These are phyloP conservation scores for Sphinx pinastri DNA, from an alignment of 2,888 invertebrate species.

Conservation along the genomic window DNA sequence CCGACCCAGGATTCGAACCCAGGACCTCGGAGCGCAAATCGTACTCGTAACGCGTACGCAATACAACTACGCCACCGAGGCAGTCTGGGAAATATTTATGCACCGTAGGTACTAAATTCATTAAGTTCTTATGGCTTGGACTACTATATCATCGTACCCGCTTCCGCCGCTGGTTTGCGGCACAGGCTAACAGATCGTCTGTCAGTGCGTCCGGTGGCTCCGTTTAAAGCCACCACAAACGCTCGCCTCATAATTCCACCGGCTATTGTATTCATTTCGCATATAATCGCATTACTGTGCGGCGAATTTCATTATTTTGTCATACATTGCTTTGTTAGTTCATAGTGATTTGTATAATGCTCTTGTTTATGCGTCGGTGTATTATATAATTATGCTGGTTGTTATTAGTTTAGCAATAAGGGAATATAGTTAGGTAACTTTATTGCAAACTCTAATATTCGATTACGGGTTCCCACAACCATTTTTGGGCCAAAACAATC, in stretches of 20 bases:
- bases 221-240: constrained; percentile 60
- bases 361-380: not conserved
- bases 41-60: too few relatives aligned
- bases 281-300: constrained; percentile 43
- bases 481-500: too few relatives aligned
- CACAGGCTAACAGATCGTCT: constrained; percentile 56
- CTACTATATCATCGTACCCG: constrained; percentile 4
- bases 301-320: constrained; percentile 30
- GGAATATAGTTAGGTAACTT: too few relatives aligned
- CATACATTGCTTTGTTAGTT: not conserved
- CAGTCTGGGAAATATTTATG: too few relatives aligned
- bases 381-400: not conserved
- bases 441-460: too few relatives aligned
- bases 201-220: constrained; percentile 54
- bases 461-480: too few relatives aligned
- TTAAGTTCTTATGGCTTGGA: too few relatives aligned
- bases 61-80: too few relatives aligned
- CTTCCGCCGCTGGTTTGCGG: constrained; percentile 32
- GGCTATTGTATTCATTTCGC: constrained; percentile 23
- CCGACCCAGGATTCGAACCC: too few relatives aligned
- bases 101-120: too few relatives aligned
- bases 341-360: not conserved
- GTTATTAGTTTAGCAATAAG: too few relatives aligned
- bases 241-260: constrained; percentile 55
- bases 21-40: too few relatives aligned